Conservation (phyloP, 2,888 invertebrate genomes). For the Drosophila mercatorum region DNA sequence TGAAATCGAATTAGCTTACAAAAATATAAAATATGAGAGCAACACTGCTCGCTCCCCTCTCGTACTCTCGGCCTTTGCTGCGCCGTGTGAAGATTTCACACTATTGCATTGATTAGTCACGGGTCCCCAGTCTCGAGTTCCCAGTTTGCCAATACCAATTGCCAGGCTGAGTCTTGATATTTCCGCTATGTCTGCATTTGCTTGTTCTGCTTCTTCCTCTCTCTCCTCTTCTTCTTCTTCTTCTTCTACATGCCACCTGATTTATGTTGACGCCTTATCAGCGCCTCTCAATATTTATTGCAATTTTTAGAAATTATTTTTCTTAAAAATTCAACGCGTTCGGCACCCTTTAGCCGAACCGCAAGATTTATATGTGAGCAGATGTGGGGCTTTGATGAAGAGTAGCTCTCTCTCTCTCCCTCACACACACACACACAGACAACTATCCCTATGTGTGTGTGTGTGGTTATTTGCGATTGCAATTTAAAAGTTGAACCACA, state of each 20-base stretch:
- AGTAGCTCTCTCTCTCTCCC: constrained; percentile 1
- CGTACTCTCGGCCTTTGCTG: constrained; percentile 16
- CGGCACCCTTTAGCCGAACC: constrained; percentile 54
- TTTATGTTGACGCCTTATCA: constrained; percentile 85
- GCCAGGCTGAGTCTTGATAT: constrained; percentile 24
- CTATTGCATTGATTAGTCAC: constrained; percentile 82
- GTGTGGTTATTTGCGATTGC: constrained; percentile 56
- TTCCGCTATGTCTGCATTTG: constrained; percentile 34
- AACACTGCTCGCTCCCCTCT: neutral
- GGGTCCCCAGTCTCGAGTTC: constrained; percentile 31
- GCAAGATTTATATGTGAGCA: constrained; percentile 76
- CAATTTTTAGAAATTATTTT: constrained; percentile 82
- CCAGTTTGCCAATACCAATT: constrained; percentile 17
- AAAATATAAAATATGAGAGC: constrained; percentile 60
- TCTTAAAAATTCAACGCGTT: constrained; percentile 42
- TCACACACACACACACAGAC: neutral
- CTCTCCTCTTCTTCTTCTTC: neutral
- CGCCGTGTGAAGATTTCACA: constrained; percentile 69
- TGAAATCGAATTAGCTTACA: constrained; percentile 52
- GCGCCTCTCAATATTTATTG: constrained; percentile 84
- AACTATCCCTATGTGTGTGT: neutral
- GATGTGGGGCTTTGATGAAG: constrained; percentile 62
- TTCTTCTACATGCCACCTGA: constrained; percentile 72
- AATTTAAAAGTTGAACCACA: constrained; percentile 64
- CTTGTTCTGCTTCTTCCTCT: constrained; percentile 7